Conservation (phyloP, 2,888 invertebrate species). For the Perizoma affinitatum region DNA sequence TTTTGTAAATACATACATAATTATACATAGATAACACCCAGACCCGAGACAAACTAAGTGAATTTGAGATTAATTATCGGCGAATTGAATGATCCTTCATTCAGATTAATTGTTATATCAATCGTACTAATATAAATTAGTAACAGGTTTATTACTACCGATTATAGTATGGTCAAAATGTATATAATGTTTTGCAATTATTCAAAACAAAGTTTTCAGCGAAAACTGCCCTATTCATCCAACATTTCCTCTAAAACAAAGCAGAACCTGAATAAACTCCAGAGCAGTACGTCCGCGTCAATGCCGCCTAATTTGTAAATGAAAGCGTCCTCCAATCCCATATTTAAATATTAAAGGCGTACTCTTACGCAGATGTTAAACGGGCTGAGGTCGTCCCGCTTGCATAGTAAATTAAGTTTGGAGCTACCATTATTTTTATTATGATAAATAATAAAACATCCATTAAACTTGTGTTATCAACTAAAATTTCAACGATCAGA, state of each 20-base stretch:
- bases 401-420: slow-evolving; percentile 53
- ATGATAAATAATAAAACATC: slow-evolving; percentile 13
- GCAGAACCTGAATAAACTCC: slow-evolving; percentile 14
- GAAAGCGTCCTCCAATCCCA: slow-evolving; percentile 35
- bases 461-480: neutral
- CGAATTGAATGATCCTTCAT: no score
- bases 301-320: slow-evolving; percentile 37
- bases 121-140: no score
- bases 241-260: slow-evolving; percentile 11
- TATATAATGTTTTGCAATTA: no score
- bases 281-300: slow-evolving; percentile 28
- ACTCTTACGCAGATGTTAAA: slow-evolving; percentile 48
- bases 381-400: slow-evolving; percentile 46
- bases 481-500: neutral
- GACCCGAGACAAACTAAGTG: no score
- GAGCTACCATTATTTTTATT: slow-evolving; percentile 21
- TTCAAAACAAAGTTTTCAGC: slow-evolving; percentile 1
- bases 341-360: slow-evolving; percentile 57
- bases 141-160: no score
- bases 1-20: no score
- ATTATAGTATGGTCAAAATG: no score
- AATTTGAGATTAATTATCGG: no score
- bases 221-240: slow-evolving; percentile 3
- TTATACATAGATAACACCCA: no score
- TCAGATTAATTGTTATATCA: no score